Conservation (phyloP, 2,113 vertebrate genomes). For the Aix galericulata region DNA sequence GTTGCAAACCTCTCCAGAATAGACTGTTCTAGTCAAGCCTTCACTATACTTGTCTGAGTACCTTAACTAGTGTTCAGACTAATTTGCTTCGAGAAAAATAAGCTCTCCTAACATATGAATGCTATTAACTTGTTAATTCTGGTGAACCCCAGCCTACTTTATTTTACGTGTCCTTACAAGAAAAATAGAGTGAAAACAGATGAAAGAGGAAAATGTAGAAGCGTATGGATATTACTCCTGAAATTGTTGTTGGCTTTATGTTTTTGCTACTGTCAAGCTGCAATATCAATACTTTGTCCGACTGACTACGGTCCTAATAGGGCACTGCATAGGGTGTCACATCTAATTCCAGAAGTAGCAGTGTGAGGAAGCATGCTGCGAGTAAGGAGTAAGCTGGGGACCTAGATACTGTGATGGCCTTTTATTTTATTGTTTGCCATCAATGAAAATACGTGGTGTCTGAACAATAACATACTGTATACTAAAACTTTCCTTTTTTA, state of each 20-base stretch:
- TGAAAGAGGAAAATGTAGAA: not conserved
- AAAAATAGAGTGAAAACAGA: not conserved
- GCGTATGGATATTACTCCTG: not conserved
- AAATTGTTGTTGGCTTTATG: not conserved
- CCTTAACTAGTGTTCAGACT: not conserved
- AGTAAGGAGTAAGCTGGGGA: slow-evolving; percentile 14
- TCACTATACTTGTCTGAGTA: not conserved
- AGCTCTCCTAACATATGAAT: not conserved
- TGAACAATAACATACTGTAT: not conserved
- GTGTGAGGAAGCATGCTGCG: not conserved
- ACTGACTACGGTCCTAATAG: not conserved
- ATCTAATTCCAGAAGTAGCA: slow-evolving; percentile 1
- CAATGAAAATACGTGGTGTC: not conserved
- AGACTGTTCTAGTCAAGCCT: not conserved
- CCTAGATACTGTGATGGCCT: not conserved
- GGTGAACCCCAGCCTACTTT: not conserved
- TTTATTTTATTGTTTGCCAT: slow-evolving; percentile 32
- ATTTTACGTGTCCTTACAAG: not conserved
- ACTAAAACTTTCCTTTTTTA: slow-evolving; percentile 26
- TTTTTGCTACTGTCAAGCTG: not conserved
- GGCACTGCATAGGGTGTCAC: not conserved
- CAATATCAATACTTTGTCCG: not conserved
- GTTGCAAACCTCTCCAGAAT: not conserved
- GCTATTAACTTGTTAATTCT: not conserved
- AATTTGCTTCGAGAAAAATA: not conserved